These are phyloP conservation scores for Cephus runcator DNA, from an alignment of 2,888 invertebrate species.

Conservation along the genomic window DNA sequence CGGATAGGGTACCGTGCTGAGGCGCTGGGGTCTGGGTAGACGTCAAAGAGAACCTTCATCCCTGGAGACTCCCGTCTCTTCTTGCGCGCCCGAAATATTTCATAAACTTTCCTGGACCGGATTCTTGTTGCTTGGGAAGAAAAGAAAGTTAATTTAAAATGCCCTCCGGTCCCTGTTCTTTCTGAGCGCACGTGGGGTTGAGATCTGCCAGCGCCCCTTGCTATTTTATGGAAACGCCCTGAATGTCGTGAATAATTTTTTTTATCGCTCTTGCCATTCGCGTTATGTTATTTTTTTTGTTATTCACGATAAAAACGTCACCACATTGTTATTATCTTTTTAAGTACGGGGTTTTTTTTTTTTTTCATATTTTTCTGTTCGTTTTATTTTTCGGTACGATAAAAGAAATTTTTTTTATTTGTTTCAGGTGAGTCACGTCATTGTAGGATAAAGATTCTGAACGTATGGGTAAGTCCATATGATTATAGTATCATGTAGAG, in stretches of 20 bases:
- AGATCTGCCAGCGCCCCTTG: not conserved
- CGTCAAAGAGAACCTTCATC: constrained; percentile 13
- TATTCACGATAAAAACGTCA: not conserved
- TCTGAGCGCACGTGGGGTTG: not conserved
- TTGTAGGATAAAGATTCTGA: not conserved
- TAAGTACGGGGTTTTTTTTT: not conserved
- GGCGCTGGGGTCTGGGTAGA: not conserved
- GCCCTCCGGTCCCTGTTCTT: constrained; percentile 11
- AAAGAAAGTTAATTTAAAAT: constrained; percentile 22
- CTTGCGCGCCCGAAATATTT: constrained; percentile 25
- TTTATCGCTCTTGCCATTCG: not conserved
- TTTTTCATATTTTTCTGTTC: not conserved
- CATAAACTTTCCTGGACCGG: constrained; percentile 23
- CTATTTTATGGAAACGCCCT: not conserved
- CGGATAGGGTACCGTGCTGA: not conserved
- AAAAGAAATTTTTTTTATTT: not conserved
- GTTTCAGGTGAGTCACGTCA: not conserved
- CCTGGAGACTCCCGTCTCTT: constrained; percentile 21
- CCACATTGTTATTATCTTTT: not conserved
- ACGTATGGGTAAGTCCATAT: not conserved
- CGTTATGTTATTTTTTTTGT: not conserved
- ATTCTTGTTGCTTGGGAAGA: constrained; percentile 9
- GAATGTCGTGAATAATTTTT: not conserved
- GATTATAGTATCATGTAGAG: not conserved
- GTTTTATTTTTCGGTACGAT: not conserved